These are phyloP conservation scores for Drosophila melanosoma DNA, from an alignment of 2,888 invertebrate species.

Conservation along the genomic window DNA sequence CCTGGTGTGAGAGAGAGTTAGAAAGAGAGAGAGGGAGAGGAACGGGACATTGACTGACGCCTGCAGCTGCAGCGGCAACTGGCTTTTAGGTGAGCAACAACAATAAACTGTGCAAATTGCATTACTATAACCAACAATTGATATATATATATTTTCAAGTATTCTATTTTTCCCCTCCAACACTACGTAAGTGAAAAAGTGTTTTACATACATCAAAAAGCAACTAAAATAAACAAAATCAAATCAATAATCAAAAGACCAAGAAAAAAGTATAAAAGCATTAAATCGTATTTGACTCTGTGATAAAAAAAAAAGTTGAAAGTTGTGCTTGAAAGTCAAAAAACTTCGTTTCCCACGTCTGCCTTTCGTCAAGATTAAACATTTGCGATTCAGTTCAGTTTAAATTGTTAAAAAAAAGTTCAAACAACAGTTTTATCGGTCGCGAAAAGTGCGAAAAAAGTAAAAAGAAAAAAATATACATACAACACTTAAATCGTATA, in stretches of 20 bases:
- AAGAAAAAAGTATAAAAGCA: conserved; percentile 44
- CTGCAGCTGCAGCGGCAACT: conserved; percentile 32
- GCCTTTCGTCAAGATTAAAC: conserved; percentile 39
- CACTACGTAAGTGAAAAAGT: conserved; percentile 67
- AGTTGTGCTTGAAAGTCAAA: conserved; percentile 51
- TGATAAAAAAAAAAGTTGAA: conserved; percentile 45
- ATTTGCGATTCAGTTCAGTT: conserved; percentile 27
- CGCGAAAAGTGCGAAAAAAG: conserved; percentile 76
- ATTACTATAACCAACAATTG: conserved; percentile 63
- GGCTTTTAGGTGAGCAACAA: conserved; percentile 67
- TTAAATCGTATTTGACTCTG: conserved; percentile 44
- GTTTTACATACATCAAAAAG: conserved; percentile 50
- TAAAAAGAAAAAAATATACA: conserved; percentile 38
- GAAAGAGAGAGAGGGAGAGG: conserved; percentile 1
- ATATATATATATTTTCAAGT: conserved; percentile 73
- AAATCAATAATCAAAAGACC: conserved; percentile 19
- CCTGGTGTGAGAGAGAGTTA: background rate
- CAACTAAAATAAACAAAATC: conserved; percentile 30
- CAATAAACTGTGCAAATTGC: conserved; percentile 55
- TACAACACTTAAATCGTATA: conserved; percentile 42
- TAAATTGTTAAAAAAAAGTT: conserved; percentile 42
- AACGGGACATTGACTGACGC: conserved; percentile 13
- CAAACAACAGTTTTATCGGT: conserved; percentile 58
- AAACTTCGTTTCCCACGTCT: conserved; percentile 37
- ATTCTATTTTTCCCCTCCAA: conserved; percentile 81